These are phyloP conservation scores for Tillus elongatus DNA, from an alignment of 2,888 invertebrate genomes.

Conservation along the genomic window DNA sequence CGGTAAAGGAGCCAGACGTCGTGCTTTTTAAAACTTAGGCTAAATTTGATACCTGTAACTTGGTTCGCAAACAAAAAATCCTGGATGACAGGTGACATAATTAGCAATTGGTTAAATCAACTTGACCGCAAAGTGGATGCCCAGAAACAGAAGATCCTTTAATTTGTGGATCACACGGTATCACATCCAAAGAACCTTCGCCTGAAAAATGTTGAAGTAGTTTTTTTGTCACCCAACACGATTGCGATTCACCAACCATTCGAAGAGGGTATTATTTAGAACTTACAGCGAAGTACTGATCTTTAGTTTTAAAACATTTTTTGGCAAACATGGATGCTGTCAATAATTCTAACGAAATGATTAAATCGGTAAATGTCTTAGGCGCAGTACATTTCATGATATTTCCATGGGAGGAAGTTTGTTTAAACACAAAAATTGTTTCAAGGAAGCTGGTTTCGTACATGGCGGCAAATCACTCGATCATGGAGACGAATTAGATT, in stretches of 20 bases:
- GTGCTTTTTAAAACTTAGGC: constrained; percentile 9
- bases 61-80: constrained; percentile 17
- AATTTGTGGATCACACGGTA: too few species aligned
- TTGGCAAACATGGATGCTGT: constrained; percentile 5
- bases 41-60: constrained; percentile 11
- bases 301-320: constrained; percentile 5
- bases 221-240: constrained; percentile 11
- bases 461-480: not conserved
- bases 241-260: constrained; percentile 12
- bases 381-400: constrained; percentile 8
- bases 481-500: constrained; percentile 4
- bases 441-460: constrained; percentile 8
- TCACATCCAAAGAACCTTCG: not conserved
- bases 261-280: constrained; percentile 11
- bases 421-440: constrained; percentile 5
- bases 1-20: constrained; percentile 8
- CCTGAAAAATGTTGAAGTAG: constrained; percentile 7
- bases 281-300: constrained; percentile 9
- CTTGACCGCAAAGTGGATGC: too few species aligned
- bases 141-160: too few species aligned
- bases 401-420: constrained; percentile 7
- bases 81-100: constrained; percentile 18
- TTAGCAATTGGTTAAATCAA: too few species aligned
- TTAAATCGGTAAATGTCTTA: constrained; percentile 6
- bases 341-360: constrained; percentile 1